phyloP scores from a whole-genome alignment of 2,113 vertebrate species.

The Nyctibius bracteatus region DNA sequence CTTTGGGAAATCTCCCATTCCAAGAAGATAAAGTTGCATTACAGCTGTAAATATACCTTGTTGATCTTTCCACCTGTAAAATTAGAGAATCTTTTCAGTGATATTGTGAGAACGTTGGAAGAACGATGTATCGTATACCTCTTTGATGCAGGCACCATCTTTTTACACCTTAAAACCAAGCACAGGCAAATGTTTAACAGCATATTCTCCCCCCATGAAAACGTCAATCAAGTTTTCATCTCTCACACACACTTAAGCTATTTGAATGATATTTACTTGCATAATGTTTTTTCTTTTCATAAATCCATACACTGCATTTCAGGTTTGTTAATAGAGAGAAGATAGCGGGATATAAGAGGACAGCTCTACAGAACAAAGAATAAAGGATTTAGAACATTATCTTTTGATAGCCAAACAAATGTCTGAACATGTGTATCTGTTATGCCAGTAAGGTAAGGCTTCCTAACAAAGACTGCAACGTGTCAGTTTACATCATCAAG shows the following conservation, averaged over 20 bases:
- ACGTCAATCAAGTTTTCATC: background rate
- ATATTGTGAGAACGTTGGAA: conserved; percentile 91
- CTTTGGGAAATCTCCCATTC: background rate
- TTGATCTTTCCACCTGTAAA: conserved; percentile 93
- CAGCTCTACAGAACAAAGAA: background rate
- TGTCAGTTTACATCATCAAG: background rate
- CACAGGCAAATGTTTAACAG: background rate
- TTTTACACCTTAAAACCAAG: conserved; percentile 85
- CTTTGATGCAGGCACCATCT: conserved; percentile 96
- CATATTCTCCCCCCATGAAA: background rate
- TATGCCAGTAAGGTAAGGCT: background rate
- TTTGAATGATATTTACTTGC: background rate
- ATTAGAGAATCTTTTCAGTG: conserved; percentile 94
- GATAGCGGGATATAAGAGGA: background rate
- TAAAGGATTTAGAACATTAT: background rate
- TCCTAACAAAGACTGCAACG: background rate
- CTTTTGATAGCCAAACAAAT: background rate
- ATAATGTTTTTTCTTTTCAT: background rate
- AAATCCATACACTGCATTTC: background rate
- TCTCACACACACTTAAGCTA: background rate
- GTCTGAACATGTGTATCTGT: background rate
- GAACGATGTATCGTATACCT: conserved; percentile 92
- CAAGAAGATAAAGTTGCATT: background rate
- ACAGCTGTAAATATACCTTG: conserved; percentile 77
- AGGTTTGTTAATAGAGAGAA: background rate